Percentiles rank a stretch among this genome's conserved stretches.
Conservation (phyloP, 2,888 invertebrate species). For the Gisinianus flammeolus region DNA sequence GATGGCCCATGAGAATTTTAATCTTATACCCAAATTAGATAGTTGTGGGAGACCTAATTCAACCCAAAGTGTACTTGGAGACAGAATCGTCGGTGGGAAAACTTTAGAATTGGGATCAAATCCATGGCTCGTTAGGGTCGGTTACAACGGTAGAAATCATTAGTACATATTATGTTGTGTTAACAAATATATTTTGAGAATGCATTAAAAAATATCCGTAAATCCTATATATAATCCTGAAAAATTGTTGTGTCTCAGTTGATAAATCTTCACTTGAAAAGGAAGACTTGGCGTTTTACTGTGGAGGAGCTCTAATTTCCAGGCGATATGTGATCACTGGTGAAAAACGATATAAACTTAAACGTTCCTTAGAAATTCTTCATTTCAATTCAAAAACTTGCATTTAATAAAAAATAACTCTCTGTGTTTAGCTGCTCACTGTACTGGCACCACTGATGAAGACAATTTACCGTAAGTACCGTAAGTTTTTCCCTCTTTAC, state of each 20-base stretch:
- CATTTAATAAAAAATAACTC: too few species aligned
- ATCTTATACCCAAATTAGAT: constrained; percentile 40
- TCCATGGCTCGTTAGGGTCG: constrained; percentile 51
- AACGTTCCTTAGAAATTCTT: too few species aligned
- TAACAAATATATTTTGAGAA: too few species aligned
- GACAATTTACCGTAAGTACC: constrained; percentile 11
- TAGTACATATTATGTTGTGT: too few species aligned
- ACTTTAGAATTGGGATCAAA: constrained; percentile 40
- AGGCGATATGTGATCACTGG: constrained; percentile 35
- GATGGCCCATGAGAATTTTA: constrained; percentile 38
- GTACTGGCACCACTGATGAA: constrained; percentile 15
- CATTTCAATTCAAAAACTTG: not conserved
- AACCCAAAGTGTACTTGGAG: constrained; percentile 10
- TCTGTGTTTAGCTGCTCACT: constrained; percentile 42
- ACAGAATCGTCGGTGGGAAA: constrained; percentile 45
- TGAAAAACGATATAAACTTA: too few species aligned
- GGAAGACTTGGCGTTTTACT: constrained; percentile 19
- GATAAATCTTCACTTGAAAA: not conserved
- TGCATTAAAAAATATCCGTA: too few species aligned
- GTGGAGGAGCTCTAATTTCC: constrained; percentile 44
- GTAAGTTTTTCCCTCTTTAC: not conserved
- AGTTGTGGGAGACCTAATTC: constrained; percentile 43
- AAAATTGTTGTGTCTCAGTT: too few species aligned
- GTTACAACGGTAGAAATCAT: constrained; percentile 47
- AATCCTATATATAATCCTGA: too few species aligned